phyloP scores from a whole-genome alignment of 2,888 invertebrate genomes.

The Lithophane semibrunnea region DNA sequence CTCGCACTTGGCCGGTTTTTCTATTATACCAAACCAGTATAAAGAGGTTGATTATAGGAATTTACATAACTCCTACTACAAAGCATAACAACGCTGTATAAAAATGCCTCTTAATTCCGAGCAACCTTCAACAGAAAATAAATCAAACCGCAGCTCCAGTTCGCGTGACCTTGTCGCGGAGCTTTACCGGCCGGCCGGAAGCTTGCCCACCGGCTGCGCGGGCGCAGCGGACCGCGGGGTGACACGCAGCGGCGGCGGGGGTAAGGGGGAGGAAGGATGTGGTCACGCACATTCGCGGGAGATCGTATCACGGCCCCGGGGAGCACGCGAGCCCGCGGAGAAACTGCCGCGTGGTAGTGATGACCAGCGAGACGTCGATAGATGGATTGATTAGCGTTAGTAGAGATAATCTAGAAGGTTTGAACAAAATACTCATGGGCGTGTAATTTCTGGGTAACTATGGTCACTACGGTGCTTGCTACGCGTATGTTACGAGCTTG shows the following conservation, averaged over 20 bases:
- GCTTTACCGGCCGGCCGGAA: slow-evolving; percentile 75
- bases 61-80: neutral
- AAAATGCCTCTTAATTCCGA: neutral
- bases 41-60: neutral
- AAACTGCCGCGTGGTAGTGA: slow-evolving; percentile 71
- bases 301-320: slow-evolving; percentile 80
- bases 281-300: slow-evolving; percentile 85
- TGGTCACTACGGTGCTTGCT: neutral
- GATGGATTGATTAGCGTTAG: slow-evolving; percentile 15
- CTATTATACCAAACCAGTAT: neutral
- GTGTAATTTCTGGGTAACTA: neutral
- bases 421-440: neutral
- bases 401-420: too few species aligned
- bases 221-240: slow-evolving; percentile 66
- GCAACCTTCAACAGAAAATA: slow-evolving; percentile 19
- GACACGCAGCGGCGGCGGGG: slow-evolving; percentile 62
- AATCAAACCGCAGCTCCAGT: slow-evolving; percentile 36
- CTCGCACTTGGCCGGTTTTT: too few species aligned
- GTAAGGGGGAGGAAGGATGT: slow-evolving; percentile 77
- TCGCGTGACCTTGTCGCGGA: slow-evolving; percentile 67
- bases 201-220: slow-evolving; percentile 71
- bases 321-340: slow-evolving; percentile 72
- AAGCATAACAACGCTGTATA: neutral
- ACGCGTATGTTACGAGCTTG: neutral
- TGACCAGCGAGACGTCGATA: slow-evolving; percentile 37